Evolutionary conservation across 1,140 invertebrate species (phyloP).

Genomic region (Diploscapter pachys): DNA sequence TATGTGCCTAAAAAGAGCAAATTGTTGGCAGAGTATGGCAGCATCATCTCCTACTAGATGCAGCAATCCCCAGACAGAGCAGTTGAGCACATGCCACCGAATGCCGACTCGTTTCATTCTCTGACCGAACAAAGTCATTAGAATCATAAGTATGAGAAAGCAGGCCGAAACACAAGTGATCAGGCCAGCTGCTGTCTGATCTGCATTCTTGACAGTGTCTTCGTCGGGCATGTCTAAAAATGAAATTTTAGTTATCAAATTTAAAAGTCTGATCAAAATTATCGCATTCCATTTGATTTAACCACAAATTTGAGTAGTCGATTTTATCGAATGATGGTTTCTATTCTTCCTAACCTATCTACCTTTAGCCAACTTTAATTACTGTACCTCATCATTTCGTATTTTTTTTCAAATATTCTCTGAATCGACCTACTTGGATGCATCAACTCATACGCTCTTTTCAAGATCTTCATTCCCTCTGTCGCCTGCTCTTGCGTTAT

Average conservation of each 20-base stretch:
- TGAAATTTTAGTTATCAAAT: neutral
- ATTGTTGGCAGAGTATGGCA: neutral
- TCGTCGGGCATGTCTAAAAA: constrained; percentile 9
- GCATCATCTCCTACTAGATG: constrained; percentile 10
- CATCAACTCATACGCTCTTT: too few species aligned
- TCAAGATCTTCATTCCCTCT: too few species aligned
- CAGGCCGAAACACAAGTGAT: constrained; percentile 17
- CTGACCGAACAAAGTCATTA: constrained; percentile 26
- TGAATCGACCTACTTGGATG: too few species aligned
- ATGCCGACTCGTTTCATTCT: constrained; percentile 7
- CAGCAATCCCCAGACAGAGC: constrained; percentile 24
- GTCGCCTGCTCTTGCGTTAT: too few species aligned
- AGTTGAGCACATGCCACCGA: constrained; percentile 32
- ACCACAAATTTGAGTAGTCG: too few species aligned
- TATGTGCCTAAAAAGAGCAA: neutral
- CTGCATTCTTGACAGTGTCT: neutral
- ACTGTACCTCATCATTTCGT: too few species aligned
- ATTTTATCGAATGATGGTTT: too few species aligned
- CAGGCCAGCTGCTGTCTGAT: neutral
- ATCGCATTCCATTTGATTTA: too few species aligned
- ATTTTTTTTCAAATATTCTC: too few species aligned
- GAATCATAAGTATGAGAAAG: constrained; percentile 24
- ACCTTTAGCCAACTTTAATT: too few species aligned
- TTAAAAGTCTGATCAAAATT: too few species aligned
- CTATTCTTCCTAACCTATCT: too few species aligned